These are phyloP conservation scores for Otus sunia DNA, from an alignment of 2,113 vertebrate species.

Conservation along the genomic window DNA sequence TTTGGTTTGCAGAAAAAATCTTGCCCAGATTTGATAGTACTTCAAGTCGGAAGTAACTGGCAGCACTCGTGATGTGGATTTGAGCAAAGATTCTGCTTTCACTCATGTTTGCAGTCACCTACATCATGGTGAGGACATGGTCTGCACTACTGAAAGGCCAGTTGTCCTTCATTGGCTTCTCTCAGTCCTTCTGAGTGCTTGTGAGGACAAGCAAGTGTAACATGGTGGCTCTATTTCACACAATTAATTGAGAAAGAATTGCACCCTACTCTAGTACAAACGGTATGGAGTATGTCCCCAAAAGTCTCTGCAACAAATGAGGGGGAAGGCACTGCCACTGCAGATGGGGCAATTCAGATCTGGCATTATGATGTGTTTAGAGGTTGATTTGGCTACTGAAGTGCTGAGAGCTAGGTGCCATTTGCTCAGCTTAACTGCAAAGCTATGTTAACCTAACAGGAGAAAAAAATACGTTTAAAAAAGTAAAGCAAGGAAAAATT, in stretches of 20 bases:
- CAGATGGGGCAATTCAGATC: background rate
- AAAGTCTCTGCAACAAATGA: background rate
- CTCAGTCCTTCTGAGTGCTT: background rate
- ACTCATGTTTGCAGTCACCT: rapidly evolving
- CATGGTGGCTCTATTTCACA: background rate
- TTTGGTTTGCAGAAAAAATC: background rate
- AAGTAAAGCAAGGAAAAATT: background rate
- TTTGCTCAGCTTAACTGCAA: background rate
- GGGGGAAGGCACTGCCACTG: background rate
- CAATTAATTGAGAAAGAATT: background rate
- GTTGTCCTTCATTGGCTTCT: background rate
- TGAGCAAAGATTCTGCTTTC: background rate
- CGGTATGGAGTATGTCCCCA: too few relatives aligned
- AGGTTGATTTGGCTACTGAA: background rate
- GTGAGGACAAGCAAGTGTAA: rapidly evolving
- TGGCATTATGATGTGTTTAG: background rate
- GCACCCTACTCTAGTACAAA: background rate
- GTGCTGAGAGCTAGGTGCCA: background rate
- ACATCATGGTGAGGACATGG: rapidly evolving
- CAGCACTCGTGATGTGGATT: background rate
- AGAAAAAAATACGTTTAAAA: background rate
- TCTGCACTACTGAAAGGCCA: background rate
- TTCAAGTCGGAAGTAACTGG: background rate
- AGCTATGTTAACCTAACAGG: background rate
- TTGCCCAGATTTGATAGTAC: background rate